A percentile compares a stretch with the other conserved stretches of the same genome.
phyloP scores from a whole-genome alignment of 2,888 invertebrate species.

The Agonopterix arenella region DNA sequence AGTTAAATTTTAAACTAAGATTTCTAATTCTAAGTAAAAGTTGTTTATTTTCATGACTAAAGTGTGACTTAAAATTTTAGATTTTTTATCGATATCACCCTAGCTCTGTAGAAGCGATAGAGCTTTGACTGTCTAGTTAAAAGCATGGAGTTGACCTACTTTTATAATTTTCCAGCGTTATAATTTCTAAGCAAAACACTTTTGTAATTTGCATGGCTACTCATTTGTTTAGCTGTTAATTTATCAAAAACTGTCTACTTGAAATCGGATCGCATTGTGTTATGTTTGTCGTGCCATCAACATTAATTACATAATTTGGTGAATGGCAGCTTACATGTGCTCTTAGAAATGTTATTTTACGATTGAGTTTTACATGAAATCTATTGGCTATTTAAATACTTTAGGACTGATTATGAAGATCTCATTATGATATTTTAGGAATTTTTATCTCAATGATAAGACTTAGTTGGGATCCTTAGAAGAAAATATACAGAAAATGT shows the following conservation, averaged over 20 bases:
- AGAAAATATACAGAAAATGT: too few relatives aligned
- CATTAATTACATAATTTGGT: constrained; percentile 22
- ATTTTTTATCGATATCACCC: too few relatives aligned
- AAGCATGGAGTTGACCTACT: constrained; percentile 1
- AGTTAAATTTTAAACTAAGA: too few relatives aligned
- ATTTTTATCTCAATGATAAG: too few relatives aligned
- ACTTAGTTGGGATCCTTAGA: too few relatives aligned
- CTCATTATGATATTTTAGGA: too few relatives aligned
- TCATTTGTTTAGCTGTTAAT: not conserved
- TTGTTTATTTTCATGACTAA: too few relatives aligned
- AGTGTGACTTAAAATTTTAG: too few relatives aligned
- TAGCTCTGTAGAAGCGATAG: not conserved
- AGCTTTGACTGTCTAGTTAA: not conserved
- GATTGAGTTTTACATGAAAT: constrained; percentile 37
- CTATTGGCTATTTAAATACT: constrained; percentile 19
- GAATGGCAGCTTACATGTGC: constrained; percentile 31
- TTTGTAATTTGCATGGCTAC: constrained; percentile 6
- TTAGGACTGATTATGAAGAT: too few relatives aligned
- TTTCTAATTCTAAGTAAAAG: too few relatives aligned
- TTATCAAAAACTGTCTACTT: too few relatives aligned
- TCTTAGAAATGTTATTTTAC: not conserved
- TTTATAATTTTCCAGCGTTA: not conserved
- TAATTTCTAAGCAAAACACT: not conserved
- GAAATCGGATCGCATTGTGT: constrained; percentile 23
- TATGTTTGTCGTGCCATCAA: constrained; percentile 29